Base-by-base conservation (phyloP, 1,140 invertebrate genomes). In the Musca domestica region DNA sequence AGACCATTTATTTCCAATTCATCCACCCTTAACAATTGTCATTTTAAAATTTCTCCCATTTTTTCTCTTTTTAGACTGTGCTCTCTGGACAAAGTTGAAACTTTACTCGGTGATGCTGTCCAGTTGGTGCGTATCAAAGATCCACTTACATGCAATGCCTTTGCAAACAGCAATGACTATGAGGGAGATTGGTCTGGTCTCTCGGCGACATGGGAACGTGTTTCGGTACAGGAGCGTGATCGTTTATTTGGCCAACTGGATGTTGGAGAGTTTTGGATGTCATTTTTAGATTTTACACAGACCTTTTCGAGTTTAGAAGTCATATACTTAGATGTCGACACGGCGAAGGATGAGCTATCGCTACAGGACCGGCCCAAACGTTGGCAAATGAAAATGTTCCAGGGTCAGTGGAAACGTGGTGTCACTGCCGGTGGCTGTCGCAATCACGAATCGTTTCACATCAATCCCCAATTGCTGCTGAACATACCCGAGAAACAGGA, bases 371-470 rank as follows among this genome's bases (percentile, higher is more conserved):
- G 93, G 72, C 86, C 86, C 51, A 89, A 89, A 0, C 83, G 83
- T 25, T 96, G 94, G 94, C 91, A 93, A 73, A 91, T 94, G 86
- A 88, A 90, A 71, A 85, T 93, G 73, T 93, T 91, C 74, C 91
- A 94, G 76, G 92, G 92, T 2, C 87, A 88, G n/a, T 96, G 94
- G 94, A 90, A 91, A 74, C 86, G 88, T 72, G 94, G 94, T 1
- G 93, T 96, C 0, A 91, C 93, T 0, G 94, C 94, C 3, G 95
- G 95, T 23, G 95, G 95, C 20, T 96, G 95, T 82, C 85, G 94
- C 73, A 96, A 96, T 82, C 88, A 91, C 78, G 90, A 96, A 80
- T 95, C 94, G 19, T 96, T 96, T 82, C 94, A 96, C 78, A 94
- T 95, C 73, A 96, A 96, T 82, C 95, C 94, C 4, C 94, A 96